Evolutionary conservation across 2,797 vertebrate genomes (phyloP), one percentile per base, ranked within the genome.

Genomic region (Vipera ursinii): DNA sequence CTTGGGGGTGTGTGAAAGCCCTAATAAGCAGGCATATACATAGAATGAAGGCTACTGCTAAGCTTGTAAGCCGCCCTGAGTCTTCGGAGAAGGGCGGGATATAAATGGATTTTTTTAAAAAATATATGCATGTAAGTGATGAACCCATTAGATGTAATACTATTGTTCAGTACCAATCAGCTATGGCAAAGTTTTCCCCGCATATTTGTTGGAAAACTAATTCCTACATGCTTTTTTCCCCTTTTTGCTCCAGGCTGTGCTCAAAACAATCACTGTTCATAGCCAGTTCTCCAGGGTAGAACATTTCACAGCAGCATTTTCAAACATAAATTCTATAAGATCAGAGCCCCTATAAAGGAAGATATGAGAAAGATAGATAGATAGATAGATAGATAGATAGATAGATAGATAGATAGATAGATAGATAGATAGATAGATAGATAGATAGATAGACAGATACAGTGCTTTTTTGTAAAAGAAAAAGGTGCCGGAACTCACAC

Each of bases 391-490:
- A 13, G 26, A 63, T 32, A 32, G 32, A 57, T 0, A 59, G 57
- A 59, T 0, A 59, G 57, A 56, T 1, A 15, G 13, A 56, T 1
- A 15, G 56, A 59, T 0, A 4, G 57, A 59, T 0, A 20, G 38
- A 65, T 5, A 13, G 26, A 63, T 10, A 0, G 61, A 59, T 20
- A 4, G 13, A 56, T 1, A 15, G 56, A 59, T 0, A 4, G 57
- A 59, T 0, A 59, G 57, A 56, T 0, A 15, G 13, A 56, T 0
- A 15, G 56, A 59, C 0, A 4, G 57, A 59, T 0, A 20, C n/a
- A n/a, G n/a, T n/a, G n/a, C n/a, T n/a, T n/a, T n/a, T n/a, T n/a
- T n/a, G n/a, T n/a, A n/a, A n/a, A n/a, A n/a, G n/a, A n/a, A n/a
- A n/a, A n/a, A n/a, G n/a, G n/a, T n/a, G n/a, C n/a, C n/a, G n/a